Conservation (phyloP, 2,888 invertebrate species). For the Dendrolimus houi region DNA sequence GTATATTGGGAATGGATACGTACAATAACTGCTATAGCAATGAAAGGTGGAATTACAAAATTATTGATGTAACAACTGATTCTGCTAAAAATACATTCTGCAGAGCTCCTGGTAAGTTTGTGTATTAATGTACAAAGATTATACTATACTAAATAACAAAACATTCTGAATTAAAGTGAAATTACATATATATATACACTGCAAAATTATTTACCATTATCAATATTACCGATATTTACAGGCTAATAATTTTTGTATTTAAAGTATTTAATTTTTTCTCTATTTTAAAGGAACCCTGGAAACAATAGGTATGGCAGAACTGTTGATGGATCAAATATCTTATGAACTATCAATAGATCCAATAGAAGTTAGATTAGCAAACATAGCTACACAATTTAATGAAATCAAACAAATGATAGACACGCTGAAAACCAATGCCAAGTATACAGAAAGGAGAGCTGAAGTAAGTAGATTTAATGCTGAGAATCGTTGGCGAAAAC, state of each 20-base stretch:
- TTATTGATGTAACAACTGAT: conserved; percentile 34
- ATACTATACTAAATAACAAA: too few relatives aligned
- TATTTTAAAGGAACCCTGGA: conserved; percentile 61
- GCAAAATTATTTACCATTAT: too few relatives aligned
- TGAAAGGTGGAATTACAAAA: conserved; percentile 31
- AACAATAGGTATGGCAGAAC: conserved; percentile 70
- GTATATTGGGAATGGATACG: conserved; percentile 12
- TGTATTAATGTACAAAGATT: too few relatives aligned
- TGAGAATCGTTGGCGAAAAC: conserved; percentile 83
- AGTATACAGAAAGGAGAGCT: conserved; percentile 63
- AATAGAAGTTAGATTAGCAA: conserved; percentile 66
- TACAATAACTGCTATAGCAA: conserved; percentile 38
- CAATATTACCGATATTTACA: too few relatives aligned
- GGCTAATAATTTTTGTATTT: too few relatives aligned
- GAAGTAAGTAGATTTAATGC: conserved; percentile 73
- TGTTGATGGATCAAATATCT: conserved; percentile 79
- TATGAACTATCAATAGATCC: conserved; percentile 72
- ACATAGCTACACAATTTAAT: conserved; percentile 44
- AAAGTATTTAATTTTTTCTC: background rate
- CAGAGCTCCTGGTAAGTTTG: conserved; percentile 38
- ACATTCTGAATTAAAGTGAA: too few relatives aligned
- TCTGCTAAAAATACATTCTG: conserved; percentile 45
- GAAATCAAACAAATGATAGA: conserved; percentile 58
- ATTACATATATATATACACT: too few relatives aligned
- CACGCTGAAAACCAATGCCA: conserved; percentile 61